Evolutionary conservation across 2,113 vertebrate species (phyloP), one percentile per base, ranked within the genome.

Genomic region (Circaetus cinerascens): DNA sequence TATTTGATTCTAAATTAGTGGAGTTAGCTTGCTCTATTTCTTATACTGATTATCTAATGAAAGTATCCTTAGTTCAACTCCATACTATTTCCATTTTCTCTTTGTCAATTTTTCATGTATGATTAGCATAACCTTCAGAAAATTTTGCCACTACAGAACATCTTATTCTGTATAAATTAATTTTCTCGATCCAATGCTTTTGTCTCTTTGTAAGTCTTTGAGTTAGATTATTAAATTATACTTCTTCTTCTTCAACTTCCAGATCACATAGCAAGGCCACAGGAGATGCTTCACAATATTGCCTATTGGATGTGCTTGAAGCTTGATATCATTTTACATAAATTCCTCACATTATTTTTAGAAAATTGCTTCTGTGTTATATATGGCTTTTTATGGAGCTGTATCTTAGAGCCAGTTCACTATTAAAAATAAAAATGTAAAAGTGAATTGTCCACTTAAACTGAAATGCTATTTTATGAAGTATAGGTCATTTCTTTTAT

Each of bases 371-470:
- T 59, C 78, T 90, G 38, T 57, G 83, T 88, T 94, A 89, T 92
- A 79, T 81, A 95, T 34, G 43, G 13, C 9, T 89, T 90, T 95
- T 95, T 96, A 95, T 91, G 27, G 74, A 96, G 18, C 68, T 93
- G 32, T 74, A 51, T 75, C 27, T 75, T 78, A 95, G 29, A 96
- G 12, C 11, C 91, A 72, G 62, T 79, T 93, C 83, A 46, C 76
- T 94, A 76, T 96, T 95, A 95, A 96, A 93, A 84, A 73, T 78
- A 76, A 91, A 96, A 78, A 72, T 82, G 51, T 91, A 75, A 95
- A 81, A 69, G 56, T n/a, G 93, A 92, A 95, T 93, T 85, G 90
- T 91, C 72, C 92, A 68, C 89, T 95, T 94, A 90, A 97, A 96
- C 48, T 79, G 57, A 96, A 81, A 86, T 74, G 38, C 11, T 95